phyloP scores from a whole-genome alignment of 2,797 vertebrate genomes.

The Discoglossus pictus region DNA sequence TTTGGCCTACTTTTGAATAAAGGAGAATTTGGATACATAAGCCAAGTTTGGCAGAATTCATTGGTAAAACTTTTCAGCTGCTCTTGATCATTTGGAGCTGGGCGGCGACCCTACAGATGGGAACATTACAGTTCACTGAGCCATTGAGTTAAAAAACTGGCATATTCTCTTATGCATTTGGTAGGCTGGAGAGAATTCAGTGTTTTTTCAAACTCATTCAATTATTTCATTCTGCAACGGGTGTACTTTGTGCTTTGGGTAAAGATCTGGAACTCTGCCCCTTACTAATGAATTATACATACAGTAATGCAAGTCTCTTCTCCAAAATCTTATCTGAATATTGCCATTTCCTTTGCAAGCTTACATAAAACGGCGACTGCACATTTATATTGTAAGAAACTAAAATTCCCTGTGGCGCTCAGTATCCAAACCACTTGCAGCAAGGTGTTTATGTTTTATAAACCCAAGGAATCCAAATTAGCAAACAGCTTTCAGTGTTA shows the following conservation, averaged over 20 bases:
- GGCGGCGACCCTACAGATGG: neutral
- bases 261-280: neutral
- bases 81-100: neutral
- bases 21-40: too few relatives aligned
- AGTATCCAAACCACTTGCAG: too few relatives aligned
- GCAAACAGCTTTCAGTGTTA: too few relatives aligned
- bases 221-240: neutral
- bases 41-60: too few relatives aligned
- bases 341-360: slow-evolving; percentile 6
- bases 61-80: neutral
- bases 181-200: too few relatives aligned
- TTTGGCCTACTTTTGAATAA: too few relatives aligned
- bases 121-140: neutral
- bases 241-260: neutral
- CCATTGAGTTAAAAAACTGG: neutral
- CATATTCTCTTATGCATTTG: neutral
- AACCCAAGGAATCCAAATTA: too few relatives aligned
- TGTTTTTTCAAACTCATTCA: neutral
- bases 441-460: too few relatives aligned
- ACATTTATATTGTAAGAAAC: neutral
- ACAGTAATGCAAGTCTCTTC: neutral
- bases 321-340: neutral
- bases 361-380: neutral
- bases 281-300: neutral
- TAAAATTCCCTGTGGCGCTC: too few relatives aligned